phyloP scores from a whole-genome alignment of 2,888 invertebrate species.

The Cabera pusaria region DNA sequence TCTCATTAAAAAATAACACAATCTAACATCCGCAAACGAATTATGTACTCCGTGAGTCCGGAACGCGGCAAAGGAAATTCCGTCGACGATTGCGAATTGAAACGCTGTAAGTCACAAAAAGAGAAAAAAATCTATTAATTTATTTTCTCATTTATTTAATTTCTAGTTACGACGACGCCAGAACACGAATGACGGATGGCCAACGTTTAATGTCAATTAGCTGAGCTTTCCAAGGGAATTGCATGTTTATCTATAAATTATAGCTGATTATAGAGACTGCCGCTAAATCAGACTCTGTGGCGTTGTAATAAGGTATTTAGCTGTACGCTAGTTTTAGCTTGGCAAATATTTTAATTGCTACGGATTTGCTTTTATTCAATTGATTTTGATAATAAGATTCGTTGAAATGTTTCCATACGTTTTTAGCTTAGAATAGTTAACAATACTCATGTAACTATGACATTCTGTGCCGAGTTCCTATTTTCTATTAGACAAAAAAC shows the following conservation, averaged over 20 bases:
- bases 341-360: slow-evolving; percentile 12
- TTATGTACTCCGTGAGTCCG: too few species aligned
- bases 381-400: too few species aligned
- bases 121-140: slow-evolving; percentile 17
- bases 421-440: too few species aligned
- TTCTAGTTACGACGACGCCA: slow-evolving; percentile 46
- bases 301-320: slow-evolving; percentile 20
- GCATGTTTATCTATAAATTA: slow-evolving; percentile 54
- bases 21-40: too few species aligned
- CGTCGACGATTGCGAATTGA: slow-evolving; percentile 11
- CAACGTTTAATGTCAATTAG: slow-evolving; percentile 73
- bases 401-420: too few species aligned
- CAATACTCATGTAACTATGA: too few species aligned
- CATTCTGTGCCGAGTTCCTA: too few species aligned
- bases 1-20: too few species aligned
- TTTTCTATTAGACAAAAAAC: too few species aligned
- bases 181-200: slow-evolving; percentile 67
- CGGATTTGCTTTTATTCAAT: not conserved
- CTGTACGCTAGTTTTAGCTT: not conserved
- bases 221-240: slow-evolving; percentile 49
- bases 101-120: slow-evolving; percentile 20
- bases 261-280: slow-evolving; percentile 32
- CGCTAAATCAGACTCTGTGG: slow-evolving; percentile 37
- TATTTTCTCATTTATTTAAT: slow-evolving; percentile 40
- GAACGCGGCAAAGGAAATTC: slow-evolving; percentile 9